These are phyloP conservation scores for Neofelis nebulosa DNA, from an alignment of 2,113 vertebrate genomes.

Conservation along the genomic window DNA sequence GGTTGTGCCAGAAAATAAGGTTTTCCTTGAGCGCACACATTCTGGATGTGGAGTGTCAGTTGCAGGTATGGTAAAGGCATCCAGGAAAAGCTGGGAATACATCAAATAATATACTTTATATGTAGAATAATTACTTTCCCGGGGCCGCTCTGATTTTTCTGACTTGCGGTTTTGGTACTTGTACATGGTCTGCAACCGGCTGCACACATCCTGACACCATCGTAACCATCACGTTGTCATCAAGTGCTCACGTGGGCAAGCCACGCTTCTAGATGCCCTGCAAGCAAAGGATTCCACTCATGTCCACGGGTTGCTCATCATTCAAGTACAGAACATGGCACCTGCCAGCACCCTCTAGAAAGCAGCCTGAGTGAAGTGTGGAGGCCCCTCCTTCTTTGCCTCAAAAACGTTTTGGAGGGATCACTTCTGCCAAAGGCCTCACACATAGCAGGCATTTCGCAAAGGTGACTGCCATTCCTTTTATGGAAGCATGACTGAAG, in stretches of 20 bases:
- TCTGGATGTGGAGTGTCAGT: neutral
- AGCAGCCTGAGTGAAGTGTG: neutral
- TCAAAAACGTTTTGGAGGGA: neutral
- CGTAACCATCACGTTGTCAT: too few species aligned
- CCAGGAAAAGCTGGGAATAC: neutral
- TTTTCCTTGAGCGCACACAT: neutral
- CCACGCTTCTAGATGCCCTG: neutral
- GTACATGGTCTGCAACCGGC: neutral
- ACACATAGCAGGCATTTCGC: neutral
- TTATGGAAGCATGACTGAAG: neutral
- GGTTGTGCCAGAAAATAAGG: neutral
- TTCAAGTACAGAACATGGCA: neutral
- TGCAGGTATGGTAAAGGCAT: neutral
- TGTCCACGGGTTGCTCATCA: neutral
- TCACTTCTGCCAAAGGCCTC: neutral
- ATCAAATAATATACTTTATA: neutral
- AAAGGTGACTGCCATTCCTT: neutral
- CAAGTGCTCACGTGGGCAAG: neutral
- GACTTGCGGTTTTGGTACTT: neutral
- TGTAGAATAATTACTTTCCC: neutral
- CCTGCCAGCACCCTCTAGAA: neutral
- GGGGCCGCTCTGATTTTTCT: neutral
- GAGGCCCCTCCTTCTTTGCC: neutral
- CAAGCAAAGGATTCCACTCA: too few species aligned
- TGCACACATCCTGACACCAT: fast-evolving